Evolutionary conservation across 2,113 vertebrate species (phyloP).

Genomic region (Melanerpes formicivorus): DNA sequence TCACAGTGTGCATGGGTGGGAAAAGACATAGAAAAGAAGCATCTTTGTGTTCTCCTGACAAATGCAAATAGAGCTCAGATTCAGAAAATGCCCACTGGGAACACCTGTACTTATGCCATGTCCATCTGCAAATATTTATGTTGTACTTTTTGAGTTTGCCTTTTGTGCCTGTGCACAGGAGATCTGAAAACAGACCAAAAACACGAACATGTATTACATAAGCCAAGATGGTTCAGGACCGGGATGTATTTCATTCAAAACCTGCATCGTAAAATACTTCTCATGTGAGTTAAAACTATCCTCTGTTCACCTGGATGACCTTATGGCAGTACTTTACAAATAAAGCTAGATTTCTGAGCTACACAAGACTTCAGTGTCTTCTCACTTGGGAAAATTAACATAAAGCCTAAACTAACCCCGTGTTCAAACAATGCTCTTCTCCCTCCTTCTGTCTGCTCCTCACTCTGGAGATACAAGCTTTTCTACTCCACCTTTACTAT

Average conservation of each 20-base stretch:
- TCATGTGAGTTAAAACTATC: not conserved
- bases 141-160: not conserved
- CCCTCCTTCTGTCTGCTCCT: not conserved
- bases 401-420: not conserved
- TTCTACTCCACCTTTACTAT: not conserved
- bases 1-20: not conserved
- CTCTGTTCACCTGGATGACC: not conserved
- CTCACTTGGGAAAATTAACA: not conserved
- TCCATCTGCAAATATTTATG: conserved; percentile 24
- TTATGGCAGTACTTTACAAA: not conserved
- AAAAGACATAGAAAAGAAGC: not conserved
- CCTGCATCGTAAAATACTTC: not conserved
- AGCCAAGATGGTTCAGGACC: not conserved
- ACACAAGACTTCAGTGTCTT: not conserved
- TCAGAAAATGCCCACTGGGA: not conserved
- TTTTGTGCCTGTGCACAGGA: not conserved
- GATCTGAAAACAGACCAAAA: not conserved
- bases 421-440: not conserved
- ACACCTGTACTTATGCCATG: not conserved
- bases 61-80: not conserved
- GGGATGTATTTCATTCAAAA: not conserved
- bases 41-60: not conserved
- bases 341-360: not conserved
- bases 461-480: not conserved
- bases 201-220: not conserved